Base-by-base conservation (phyloP, 2,888 invertebrate genomes). In the Morinoia aosen region DNA sequence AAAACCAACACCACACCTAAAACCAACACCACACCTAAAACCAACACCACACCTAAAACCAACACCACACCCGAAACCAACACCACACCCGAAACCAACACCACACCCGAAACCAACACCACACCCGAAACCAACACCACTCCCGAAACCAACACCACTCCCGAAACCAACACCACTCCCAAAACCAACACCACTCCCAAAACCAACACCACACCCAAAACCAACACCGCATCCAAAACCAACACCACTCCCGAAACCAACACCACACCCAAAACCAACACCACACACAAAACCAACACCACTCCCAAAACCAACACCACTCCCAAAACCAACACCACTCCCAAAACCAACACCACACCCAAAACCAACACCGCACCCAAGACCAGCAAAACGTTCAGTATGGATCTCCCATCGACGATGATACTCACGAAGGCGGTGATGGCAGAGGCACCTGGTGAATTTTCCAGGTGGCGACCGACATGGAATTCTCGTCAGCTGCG, bases 381-480 rank as follows among this genome's bases (percentile, higher is more conserved):
- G 61, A 61, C 61, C 61, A 61, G 8, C 14, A 61, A 19, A 8
- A 8, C 61, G 19, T 19, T 61, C 61, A 19, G 61, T 12, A 33
- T 33, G 76, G 48, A 48, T 48, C 48, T 19, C 33, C 95, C 95
- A 91, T 95, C 95, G 95, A 96, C 56, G 95, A 95, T 96, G 25
- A 90, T 97, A 98, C 98, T 98, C 98, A 98, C 98, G 98, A 98
- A 97, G 98, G 98, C 96, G 98, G 98, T 97, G 98, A 98, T 95
- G 98, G 98, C 97, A 98, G 97, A 95, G 98, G 98, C 97, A 98
- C 98, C 97, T 98, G 98, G 97, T 99, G 99, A 97, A 99, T 98
- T 97, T 99, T 99, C 99, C 99, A 99, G n/a, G 99, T 99, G 97
- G 99, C 99, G 91, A 98, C 97, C 97, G 99, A 99, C 97, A 98